Conservation (phyloP, 2,797 vertebrate species). For the Pseudochromis fuscus region DNA sequence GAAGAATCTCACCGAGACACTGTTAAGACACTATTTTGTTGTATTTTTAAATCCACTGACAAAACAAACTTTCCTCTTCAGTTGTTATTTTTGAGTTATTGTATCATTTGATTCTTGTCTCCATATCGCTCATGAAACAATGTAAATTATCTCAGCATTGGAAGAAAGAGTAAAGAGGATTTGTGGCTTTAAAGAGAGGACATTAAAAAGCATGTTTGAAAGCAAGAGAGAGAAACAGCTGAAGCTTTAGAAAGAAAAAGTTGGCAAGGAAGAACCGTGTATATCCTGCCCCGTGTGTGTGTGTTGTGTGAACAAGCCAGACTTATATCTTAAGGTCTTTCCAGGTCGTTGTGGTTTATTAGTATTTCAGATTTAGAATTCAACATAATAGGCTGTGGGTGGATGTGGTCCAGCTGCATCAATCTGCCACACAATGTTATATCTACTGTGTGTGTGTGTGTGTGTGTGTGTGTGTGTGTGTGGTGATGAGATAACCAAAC, state of each 20-base stretch:
- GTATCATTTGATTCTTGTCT: conserved; percentile 34
- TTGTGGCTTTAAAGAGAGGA: conserved; percentile 36
- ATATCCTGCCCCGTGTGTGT: conserved; percentile 55
- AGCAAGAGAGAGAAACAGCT: conserved; percentile 31
- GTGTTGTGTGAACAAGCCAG: not conserved
- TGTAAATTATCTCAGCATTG: conserved; percentile 21
- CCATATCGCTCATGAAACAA: conserved; percentile 29
- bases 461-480: conserved; percentile 22
- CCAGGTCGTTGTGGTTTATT: conserved; percentile 61
- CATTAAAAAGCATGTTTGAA: conserved; percentile 29
- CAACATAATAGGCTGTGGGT: conserved; percentile 35
- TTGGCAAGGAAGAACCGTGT: conserved; percentile 18
- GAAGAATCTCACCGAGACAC: conserved; percentile 27
- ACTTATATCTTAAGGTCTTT: conserved; percentile 22
- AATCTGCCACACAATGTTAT: conserved; percentile 20
- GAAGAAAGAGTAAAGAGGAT: conserved; percentile 33
- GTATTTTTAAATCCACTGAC: conserved; percentile 35
- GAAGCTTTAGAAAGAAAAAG: not conserved
- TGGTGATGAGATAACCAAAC: conserved; percentile 51
- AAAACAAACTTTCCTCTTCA: not conserved
- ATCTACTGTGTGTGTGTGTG: conserved; percentile 19
- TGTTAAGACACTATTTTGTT: conserved; percentile 22
- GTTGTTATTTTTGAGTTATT: conserved; percentile 35
- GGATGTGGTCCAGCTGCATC: conserved; percentile 59
- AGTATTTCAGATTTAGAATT: conserved; percentile 45